These are phyloP conservation scores for Tricholaema leucomelas DNA, from an alignment of 2,113 vertebrate species.

Conservation along the genomic window DNA sequence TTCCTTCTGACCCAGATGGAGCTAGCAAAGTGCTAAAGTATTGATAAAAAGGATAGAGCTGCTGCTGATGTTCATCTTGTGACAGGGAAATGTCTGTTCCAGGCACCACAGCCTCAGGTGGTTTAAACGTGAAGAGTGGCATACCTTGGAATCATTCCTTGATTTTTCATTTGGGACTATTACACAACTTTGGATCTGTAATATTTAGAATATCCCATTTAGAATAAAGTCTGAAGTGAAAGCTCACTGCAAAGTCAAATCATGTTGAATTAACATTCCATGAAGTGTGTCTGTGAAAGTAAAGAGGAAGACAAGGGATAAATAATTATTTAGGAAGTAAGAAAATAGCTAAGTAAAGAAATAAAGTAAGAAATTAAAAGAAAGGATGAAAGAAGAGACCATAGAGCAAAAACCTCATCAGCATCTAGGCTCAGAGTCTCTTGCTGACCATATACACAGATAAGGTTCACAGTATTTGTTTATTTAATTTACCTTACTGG, in stretches of 20 bases:
- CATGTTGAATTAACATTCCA: not conserved
- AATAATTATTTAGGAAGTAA: rapidly evolving
- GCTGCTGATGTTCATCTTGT: not conserved
- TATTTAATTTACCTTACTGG: not conserved
- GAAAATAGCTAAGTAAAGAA: not conserved
- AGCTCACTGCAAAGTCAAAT: not conserved
- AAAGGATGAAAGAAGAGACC: not conserved
- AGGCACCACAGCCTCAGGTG: not conserved
- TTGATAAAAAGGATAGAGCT: not conserved
- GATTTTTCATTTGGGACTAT: not conserved
- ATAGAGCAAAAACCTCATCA: not conserved
- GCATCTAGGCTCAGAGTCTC: not conserved
- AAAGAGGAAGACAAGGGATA: not conserved
- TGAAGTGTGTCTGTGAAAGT: not conserved
- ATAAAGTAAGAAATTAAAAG: not conserved
- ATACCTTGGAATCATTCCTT: not conserved
- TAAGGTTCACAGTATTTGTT: not conserved
- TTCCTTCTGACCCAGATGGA: not conserved
- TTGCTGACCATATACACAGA: rapidly evolving
- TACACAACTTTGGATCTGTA: not conserved
- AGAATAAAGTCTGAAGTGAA: not conserved
- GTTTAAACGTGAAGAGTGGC: not conserved
- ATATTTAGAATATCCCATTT: no score
- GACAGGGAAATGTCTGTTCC: not conserved
- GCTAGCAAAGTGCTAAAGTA: not conserved